Percentiles rank a stretch among this genome's conserved stretches.
These are phyloP conservation scores for Hydra vulgaris DNA, from an alignment of 30 jellyfish, hydroid and myxozoan species.

Conservation along the genomic window DNA sequence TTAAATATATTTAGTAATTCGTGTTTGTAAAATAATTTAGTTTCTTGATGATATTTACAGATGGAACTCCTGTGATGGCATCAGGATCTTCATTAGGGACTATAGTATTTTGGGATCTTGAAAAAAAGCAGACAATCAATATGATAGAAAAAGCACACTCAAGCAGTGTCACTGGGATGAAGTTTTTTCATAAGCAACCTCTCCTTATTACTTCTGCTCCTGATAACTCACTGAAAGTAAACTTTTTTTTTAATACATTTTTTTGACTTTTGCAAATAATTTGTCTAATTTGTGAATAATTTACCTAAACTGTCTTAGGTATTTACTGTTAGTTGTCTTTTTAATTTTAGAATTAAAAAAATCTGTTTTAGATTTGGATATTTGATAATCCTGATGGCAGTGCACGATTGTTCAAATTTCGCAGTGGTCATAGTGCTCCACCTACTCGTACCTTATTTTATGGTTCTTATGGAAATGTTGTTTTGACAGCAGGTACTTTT, in stretches of 20 bases:
- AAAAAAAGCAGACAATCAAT: slow-evolving; percentile 33
- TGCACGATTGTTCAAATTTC: slow-evolving; percentile 56
- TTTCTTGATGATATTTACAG: slow-evolving; percentile 10
- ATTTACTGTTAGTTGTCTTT: no score
- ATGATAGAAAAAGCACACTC: slow-evolving; percentile 51
- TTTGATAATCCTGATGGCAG: slow-evolving; percentile 97
- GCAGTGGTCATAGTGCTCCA: slow-evolving; percentile 80
- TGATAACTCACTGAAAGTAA: slow-evolving; percentile 76
- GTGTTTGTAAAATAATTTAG: not conserved
- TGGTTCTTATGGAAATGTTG: slow-evolving; percentile 63
- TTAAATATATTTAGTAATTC: no score
- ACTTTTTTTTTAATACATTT: not conserved
- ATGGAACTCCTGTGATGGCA: slow-evolving; percentile 89
- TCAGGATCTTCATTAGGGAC: slow-evolving; percentile 76
- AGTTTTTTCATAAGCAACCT: slow-evolving; percentile 74
- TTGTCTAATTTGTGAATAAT: not conserved
- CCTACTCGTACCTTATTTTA: slow-evolving; percentile 49
- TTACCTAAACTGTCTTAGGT: not conserved
- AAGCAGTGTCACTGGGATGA: slow-evolving; percentile 68
- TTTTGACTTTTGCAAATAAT: not conserved
- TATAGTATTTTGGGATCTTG: slow-evolving; percentile 82
- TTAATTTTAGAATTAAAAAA: no score
- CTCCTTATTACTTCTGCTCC: slow-evolving; percentile 68
- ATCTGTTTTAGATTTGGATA: slow-evolving; percentile 89
- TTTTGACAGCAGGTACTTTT: slow-evolving; percentile 71